Base-by-base conservation (phyloP, 2,113 vertebrate species). In the Rousettus leschenaultii region DNA sequence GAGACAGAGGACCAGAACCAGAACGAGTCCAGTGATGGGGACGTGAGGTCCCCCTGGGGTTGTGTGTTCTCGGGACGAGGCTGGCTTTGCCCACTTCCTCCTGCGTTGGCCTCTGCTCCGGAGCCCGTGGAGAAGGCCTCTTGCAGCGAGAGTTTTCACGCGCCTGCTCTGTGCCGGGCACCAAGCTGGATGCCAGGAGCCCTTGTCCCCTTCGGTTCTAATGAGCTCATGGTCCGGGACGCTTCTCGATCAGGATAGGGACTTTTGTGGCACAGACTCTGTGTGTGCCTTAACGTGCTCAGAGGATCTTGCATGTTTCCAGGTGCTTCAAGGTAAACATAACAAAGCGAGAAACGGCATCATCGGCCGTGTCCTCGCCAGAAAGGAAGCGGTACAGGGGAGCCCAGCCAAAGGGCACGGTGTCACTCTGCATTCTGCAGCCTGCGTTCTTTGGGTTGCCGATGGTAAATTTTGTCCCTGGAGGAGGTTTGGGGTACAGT, bases 151-250 rank as follows among this genome's bases (percentile, higher is more conserved):
- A 4, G 13, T 13, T 51, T 45, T n/a, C n/a, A 13, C 3, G 9
- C 3, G 6, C 26, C 43, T n/a, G 79, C 65, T 75, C 1, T 1
- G 71, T 0, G 0, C 55, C 0, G 0, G 57, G 22, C 1, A 0
- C 74, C 1, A 9, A 43, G 59, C 59, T 19, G 0, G 0, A 2
- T 30, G 19, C 63, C 3, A 2, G 77, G 19, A 66, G 3, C 57
- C 3, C 0, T 8, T 0, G 8, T n/a, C 11, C 33, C 33, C 22
- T 38, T 79, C 28, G 38, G 26, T 43, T 40, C 38, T n/a, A 45
- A 11, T 1, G 19, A 30, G 89, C 18, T 28, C 8, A 6, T 0
- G 6, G 73, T 51, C 15, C 0, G 9, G 57, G 22, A 45, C 0
- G 30, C 30, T 7, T 45, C 43, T 88, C 1, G 3, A 3, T 38